A percentile compares a stretch with the other conserved stretches of the same genome.
Evolutionary conservation across 2,888 invertebrate genomes (phyloP).

Genomic region (Erannis defoliaria): DNA sequence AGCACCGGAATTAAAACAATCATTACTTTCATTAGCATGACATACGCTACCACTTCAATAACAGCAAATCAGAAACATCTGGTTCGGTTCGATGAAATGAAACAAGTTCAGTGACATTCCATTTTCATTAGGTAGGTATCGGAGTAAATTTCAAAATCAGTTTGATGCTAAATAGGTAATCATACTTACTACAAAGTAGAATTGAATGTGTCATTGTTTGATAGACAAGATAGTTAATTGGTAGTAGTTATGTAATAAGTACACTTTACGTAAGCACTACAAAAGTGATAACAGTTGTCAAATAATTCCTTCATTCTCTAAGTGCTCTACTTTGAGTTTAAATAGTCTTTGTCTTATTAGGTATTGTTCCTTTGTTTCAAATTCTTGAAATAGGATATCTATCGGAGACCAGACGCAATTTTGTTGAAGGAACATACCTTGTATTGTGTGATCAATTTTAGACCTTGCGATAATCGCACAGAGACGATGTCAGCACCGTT

Average conservation of each 20-base stretch:
- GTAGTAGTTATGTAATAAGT: not conserved
- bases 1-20: constrained; percentile 28
- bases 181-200: not conserved
- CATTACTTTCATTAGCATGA: constrained; percentile 44
- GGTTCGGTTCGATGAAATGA: constrained; percentile 48
- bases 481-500: constrained; percentile 36
- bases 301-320: not conserved
- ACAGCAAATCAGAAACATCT: constrained; percentile 48
- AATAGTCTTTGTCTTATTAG: constrained; percentile 21
- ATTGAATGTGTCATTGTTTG: not conserved
- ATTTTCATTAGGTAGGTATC: constrained; percentile 39
- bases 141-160: constrained; percentile 40
- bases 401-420: constrained; percentile 17
- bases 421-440: constrained; percentile 34
- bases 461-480: constrained; percentile 37
- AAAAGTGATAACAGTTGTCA: constrained; percentile 7
- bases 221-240: not conserved
- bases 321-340: not conserved
- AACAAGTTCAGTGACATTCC: constrained; percentile 51
- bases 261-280: not conserved
- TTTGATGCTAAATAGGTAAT: constrained; percentile 20
- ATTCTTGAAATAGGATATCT: constrained; percentile 26
- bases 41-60: constrained; percentile 42
- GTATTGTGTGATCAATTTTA: constrained; percentile 31
- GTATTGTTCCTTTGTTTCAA: constrained; percentile 26